Evolutionary conservation across 2,113 vertebrate species (phyloP).

Genomic region (Conger conger): DNA sequence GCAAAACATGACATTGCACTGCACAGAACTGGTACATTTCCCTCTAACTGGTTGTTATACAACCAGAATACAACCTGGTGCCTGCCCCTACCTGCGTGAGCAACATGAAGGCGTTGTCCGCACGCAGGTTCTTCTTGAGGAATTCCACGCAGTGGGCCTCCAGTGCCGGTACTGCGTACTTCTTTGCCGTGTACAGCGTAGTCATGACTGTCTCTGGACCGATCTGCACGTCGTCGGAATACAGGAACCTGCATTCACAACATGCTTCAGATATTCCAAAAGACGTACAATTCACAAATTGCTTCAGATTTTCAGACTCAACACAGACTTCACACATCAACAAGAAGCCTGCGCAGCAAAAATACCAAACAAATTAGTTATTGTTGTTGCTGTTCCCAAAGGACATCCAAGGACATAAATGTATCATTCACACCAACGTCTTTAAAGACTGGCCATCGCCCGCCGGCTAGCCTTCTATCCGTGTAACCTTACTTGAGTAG

Average conservation of each 20-base stretch:
- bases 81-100: conserved; percentile 78
- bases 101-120: conserved; percentile 86
- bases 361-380: neutral
- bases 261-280: neutral
- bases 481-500: conserved; percentile 79
- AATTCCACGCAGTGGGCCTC: conserved; percentile 89
- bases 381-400: neutral
- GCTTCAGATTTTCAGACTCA: neutral
- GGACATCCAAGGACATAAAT: conserved; percentile 1
- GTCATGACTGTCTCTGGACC: conserved; percentile 91
- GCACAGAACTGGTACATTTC: neutral
- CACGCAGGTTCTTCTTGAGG: conserved; percentile 84
- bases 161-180: conserved; percentile 83
- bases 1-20: neutral
- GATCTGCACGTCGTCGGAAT: conserved; percentile 88
- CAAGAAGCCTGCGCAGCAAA: neutral
- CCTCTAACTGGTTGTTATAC: neutral
- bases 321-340: neutral
- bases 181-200: conserved; percentile 87
- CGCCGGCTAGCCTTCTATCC: neutral
- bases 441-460: neutral
- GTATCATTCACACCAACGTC: neutral
- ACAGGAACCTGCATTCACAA: conserved; percentile 75
- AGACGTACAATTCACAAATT: neutral
- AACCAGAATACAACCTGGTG: neutral